Evolutionary conservation across 2,113 vertebrate genomes (phyloP), one percentile per base, ranked within the genome.

Genomic region (Platysternon megacephalum): DNA sequence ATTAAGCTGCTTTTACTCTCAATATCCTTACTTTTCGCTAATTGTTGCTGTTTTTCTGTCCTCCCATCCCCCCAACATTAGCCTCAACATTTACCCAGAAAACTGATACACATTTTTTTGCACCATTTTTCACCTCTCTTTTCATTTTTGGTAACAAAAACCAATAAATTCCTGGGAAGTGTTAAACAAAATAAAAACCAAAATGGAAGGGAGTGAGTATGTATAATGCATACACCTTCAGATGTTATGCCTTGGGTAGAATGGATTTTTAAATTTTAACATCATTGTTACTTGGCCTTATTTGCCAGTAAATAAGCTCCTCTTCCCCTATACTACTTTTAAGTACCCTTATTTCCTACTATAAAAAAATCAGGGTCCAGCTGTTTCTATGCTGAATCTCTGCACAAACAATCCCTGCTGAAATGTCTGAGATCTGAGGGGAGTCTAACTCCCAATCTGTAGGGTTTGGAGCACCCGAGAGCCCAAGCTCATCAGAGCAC

Each of bases 401-500:
- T 7, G 24, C 9, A 14, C 8, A 91, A 79, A 79, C 65, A 51
- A 3, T 85, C 16, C 28, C 49, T 46, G 49, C 32, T 52, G 10
- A 74, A 89, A 65, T 1, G 49, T 14, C 11, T 26, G 3, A 35
- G 22, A 93, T 11, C 35, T 55, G 8, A 61, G 49, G 32, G 5
- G 0, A 0, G 2, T 29, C 65, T 1, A 1, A 29, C 29, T 52
- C 35, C 26, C 6, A 28, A 1, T 26, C n/a, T 3, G 28, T 16
- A 28, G 0, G 29, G 17, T 44, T 24, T 28, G 21, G 2, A 11
- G 5, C 0, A 8, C 11, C 65, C 44, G 21, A 72, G 84, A 58
- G 46, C 12, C 11, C 10, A 1, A 24, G 42, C 72, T 88, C 35
- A 39, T 11, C 39, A 1, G 58, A 68, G 16, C 46, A 72, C 3